A percentile compares a stretch with the other conserved stretches of the same genome.
phyloP scores from a whole-genome alignment of 2,113 vertebrate genomes.

The Onychorhynchus coronatus region DNA sequence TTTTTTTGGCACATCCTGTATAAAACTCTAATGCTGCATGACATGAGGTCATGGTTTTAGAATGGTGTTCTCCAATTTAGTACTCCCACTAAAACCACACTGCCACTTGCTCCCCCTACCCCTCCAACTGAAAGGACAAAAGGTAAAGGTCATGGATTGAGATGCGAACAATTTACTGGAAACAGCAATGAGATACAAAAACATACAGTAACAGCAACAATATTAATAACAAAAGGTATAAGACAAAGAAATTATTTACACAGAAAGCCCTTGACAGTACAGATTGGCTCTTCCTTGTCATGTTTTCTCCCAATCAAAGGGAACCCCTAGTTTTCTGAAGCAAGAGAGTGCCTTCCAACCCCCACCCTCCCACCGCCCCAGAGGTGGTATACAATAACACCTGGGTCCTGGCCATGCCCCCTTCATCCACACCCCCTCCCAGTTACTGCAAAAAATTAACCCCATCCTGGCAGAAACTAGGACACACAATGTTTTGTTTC shows the following conservation, averaged over 20 bases:
- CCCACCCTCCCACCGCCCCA: no score
- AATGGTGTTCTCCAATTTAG: not conserved
- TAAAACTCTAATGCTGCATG: not conserved
- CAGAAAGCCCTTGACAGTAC: not conserved
- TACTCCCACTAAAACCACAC: not conserved
- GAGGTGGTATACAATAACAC: not conserved
- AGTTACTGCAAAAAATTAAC: not conserved
- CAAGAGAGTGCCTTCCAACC: accelerated
- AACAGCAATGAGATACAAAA: not conserved
- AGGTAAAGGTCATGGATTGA: not conserved
- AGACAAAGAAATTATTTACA: not conserved
- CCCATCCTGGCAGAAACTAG: not conserved
- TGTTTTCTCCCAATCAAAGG: not conserved
- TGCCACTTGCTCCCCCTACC: not conserved
- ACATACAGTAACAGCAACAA: not conserved
- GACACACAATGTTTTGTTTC: not conserved
- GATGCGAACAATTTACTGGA: not conserved
- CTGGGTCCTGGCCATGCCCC: not conserved
- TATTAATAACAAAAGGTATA: not conserved
- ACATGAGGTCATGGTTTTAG: not conserved
- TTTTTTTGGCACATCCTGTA: not conserved
- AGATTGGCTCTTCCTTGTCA: accelerated
- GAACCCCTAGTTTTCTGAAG: not conserved
- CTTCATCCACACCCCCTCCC: not conserved
- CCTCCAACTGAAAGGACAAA: not conserved